Evolutionary conservation across 2,113 vertebrate species (phyloP).

Genomic region (Cyprinodon variegatus): DNA sequence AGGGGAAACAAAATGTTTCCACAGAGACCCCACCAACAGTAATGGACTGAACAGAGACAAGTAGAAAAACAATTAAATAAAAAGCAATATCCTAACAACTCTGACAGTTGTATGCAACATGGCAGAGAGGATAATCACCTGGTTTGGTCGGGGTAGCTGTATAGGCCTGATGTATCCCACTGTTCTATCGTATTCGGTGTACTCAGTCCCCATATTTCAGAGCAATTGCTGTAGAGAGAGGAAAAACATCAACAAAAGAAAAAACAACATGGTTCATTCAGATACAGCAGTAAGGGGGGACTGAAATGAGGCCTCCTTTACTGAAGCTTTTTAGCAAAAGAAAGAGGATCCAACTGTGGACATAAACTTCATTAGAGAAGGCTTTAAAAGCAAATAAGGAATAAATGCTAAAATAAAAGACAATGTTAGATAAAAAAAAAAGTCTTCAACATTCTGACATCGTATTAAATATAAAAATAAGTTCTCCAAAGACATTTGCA

Average conservation of each 20-base stretch:
- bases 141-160: slow-evolving; percentile 99
- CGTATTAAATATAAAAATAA: slow-evolving; percentile 56
- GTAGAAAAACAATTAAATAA: slow-evolving; percentile 15
- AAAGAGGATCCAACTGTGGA: slow-evolving; percentile 44
- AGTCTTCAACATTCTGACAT: slow-evolving; percentile 42
- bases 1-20: neutral
- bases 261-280: slow-evolving; percentile 65
- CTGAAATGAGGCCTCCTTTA: slow-evolving; percentile 67
- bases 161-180: slow-evolving; percentile 99
- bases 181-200: slow-evolving; percentile 99
- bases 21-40: neutral
- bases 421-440: slow-evolving; percentile 51
- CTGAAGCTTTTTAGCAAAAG: slow-evolving; percentile 43
- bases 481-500: slow-evolving; percentile 26
- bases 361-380: slow-evolving; percentile 65
- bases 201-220: slow-evolving; percentile 99
- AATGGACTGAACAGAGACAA: slow-evolving; percentile 31
- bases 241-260: slow-evolving; percentile 65
- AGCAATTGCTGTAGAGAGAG: slow-evolving; percentile 99
- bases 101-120: slow-evolving; percentile 55
- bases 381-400: slow-evolving; percentile 53
- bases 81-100: slow-evolving; percentile 19
- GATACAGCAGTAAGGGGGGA: slow-evolving; percentile 60
- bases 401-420: slow-evolving; percentile 28
- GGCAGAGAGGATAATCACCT: slow-evolving; percentile 91